Evolutionary conservation across 2,113 vertebrate species (phyloP).

Genomic region (Rostratula benghalensis): DNA sequence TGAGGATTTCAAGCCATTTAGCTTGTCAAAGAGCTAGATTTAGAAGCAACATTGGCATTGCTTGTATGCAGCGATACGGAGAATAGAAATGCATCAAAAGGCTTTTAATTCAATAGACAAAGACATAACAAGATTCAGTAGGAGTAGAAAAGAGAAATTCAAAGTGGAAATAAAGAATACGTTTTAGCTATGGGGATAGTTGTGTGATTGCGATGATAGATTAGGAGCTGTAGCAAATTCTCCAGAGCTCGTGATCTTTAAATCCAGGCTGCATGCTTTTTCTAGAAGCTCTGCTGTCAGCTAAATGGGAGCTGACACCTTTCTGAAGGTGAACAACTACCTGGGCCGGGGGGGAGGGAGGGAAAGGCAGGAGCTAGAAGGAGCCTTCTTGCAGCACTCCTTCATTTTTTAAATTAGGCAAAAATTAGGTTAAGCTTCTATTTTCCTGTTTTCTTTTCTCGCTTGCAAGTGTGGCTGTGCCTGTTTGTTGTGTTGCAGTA

Average conservation of each 20-base stretch:
- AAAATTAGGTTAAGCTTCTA: neutral
- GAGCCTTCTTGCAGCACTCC: neutral
- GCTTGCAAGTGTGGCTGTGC: neutral
- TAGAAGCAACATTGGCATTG: conserved; percentile 12
- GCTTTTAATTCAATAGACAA: conserved; percentile 54
- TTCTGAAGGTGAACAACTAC: neutral
- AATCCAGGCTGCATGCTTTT: neutral
- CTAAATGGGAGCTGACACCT: neutral
- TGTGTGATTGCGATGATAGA: neutral
- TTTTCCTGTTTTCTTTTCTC: neutral
- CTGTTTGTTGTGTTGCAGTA: neutral
- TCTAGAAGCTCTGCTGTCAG: neutral
- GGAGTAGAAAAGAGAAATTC: neutral
- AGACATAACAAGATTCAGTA: neutral
- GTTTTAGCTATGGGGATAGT: neutral
- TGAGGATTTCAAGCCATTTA: conserved; percentile 1
- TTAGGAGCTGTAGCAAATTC: neutral
- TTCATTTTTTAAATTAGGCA: neutral
- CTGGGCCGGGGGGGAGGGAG: neutral
- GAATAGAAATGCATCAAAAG: conserved; percentile 7
- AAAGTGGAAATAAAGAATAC: neutral
- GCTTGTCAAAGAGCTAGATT: conserved; percentile 45
- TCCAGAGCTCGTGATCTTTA: neutral
- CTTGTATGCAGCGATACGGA: neutral
- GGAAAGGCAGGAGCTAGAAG: neutral